Evolutionary conservation across 2,797 vertebrate genomes (phyloP), one percentile per base, ranked within the genome.

Genomic region (Anguilla megastoma): DNA sequence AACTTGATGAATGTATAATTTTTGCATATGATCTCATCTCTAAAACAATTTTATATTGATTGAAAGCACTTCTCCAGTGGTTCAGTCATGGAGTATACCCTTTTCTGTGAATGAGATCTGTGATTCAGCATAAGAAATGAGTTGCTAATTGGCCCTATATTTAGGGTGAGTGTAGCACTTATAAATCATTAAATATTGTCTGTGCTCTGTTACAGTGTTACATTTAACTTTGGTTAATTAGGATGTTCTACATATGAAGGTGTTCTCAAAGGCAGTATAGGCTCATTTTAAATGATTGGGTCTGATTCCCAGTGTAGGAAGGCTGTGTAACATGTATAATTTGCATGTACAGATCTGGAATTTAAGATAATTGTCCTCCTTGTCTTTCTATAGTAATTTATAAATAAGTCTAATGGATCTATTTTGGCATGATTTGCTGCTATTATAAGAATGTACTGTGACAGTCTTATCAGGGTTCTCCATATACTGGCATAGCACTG

Each of bases 1-100:
- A 93, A 86, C 82, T 88, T 88, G 88, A 87, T 89, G 94, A 94
- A 95, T 95, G 94, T 95, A 93, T 45, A 91, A 56, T 88, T 66
- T 90, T 89, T 94, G 90, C 91, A 89, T 88, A 90, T 91, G 88
- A 89, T 93, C 85, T 80, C 84, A 90, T 92, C 86, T 45, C 92
- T 94, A 94, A 94, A 95, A 89, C 14, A 90, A 86, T 90, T 83
- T 91, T 60, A 86, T 92, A 83, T 91, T 88, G 89, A 94, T 69
- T 69, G 63, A 69, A 69, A 58, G 54, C 16, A 45, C 2, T 33
- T 30, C 52, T 80, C 63, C 66, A 12, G 52, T 71, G 58, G 30
- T 52, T 88, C 63, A 71, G 69, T 45, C 27, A 52, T 79, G 48
- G 24, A 30, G 54, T 69, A 24, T 16, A 14, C 50, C 60, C 36